phyloP scores from a whole-genome alignment of 2,888 invertebrate genomes.

The Philaethria dido region DNA sequence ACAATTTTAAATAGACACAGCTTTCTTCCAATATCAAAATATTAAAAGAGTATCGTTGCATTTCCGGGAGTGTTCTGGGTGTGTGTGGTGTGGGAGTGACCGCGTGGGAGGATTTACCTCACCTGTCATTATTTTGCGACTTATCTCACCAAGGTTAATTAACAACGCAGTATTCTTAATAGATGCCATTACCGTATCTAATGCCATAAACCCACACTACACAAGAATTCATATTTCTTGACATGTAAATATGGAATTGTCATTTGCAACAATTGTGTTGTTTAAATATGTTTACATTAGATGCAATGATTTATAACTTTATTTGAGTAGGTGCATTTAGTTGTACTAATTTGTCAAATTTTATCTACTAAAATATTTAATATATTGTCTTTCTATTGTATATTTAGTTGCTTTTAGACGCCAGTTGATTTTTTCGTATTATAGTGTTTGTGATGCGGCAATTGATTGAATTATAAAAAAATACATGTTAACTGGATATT shows the following conservation, averaged over 20 bases:
- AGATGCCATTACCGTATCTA: conserved; percentile 17
- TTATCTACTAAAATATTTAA: too few species aligned
- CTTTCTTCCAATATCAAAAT: neutral
- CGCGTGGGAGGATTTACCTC: conserved; percentile 50
- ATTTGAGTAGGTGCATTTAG: neutral
- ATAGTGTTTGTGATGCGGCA: too few species aligned
- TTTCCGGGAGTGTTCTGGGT: conserved; percentile 39
- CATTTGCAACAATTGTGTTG: neutral
- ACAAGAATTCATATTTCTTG: conserved; percentile 9
- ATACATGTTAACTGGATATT: too few species aligned
- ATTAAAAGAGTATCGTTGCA: conserved; percentile 15
- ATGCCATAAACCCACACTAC: conserved; percentile 26
- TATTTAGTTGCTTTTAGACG: too few species aligned
- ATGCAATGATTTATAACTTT: neutral
- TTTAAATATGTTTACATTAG: neutral
- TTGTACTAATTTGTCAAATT: neutral
- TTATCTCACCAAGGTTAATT: conserved; percentile 34
- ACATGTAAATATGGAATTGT: conserved; percentile 9
- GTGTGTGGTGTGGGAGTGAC: conserved; percentile 37
- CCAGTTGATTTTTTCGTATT: too few species aligned
- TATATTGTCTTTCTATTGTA: too few species aligned
- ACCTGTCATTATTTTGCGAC: conserved; percentile 36
- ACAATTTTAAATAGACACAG: too few species aligned
- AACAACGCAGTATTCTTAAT: conserved; percentile 36
- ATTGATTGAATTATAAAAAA: too few species aligned